A percentile compares a stretch with the other conserved stretches of the same genome.
These are phyloP conservation scores for Congeria kusceri DNA, from an alignment of 2,888 invertebrate genomes.

Conservation along the genomic window DNA sequence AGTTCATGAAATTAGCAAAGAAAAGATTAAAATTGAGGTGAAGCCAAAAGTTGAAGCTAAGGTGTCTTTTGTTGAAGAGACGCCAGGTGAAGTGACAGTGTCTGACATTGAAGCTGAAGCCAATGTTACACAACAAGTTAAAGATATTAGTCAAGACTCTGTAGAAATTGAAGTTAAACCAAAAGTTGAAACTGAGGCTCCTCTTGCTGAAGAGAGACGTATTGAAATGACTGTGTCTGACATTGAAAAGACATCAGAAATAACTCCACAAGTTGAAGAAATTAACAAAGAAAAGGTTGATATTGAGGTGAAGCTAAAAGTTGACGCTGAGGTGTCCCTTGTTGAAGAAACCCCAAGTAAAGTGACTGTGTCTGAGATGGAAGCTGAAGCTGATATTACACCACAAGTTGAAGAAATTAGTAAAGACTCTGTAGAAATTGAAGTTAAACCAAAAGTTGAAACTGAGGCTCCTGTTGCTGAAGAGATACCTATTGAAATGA, in stretches of 20 bases:
- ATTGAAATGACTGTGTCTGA: too few species aligned
- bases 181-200: not conserved
- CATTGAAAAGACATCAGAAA: too few species aligned
- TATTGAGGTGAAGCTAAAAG: too few species aligned
- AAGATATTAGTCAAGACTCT: not conserved
- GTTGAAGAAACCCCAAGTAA: too few species aligned
- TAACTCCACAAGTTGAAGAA: too few species aligned
- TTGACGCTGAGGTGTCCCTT: too few species aligned
- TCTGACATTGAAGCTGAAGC: slow-evolving; percentile 6
- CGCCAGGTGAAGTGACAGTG: slow-evolving; percentile 5
- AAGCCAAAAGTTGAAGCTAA: slow-evolving; percentile 20
- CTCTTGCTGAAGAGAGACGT: not conserved
- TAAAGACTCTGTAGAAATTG: too few species aligned
- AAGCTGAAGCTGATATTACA: slow-evolving; percentile 6
- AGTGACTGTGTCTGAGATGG: slow-evolving; percentile 12
- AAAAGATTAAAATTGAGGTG: slow-evolving; percentile 25
- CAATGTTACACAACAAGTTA: not conserved
- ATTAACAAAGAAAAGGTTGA: too few species aligned
- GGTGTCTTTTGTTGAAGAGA: not conserved
- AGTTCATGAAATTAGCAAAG: slow-evolving; percentile 28
- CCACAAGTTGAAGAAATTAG: too few species aligned
- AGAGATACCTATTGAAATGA: not conserved
- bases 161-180: slow-evolving; percentile 24
- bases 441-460: not conserved
- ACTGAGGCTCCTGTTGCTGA: not conserved